These are phyloP conservation scores for Lapara coniferarum DNA, from an alignment of 2,888 invertebrate species.

Conservation along the genomic window DNA sequence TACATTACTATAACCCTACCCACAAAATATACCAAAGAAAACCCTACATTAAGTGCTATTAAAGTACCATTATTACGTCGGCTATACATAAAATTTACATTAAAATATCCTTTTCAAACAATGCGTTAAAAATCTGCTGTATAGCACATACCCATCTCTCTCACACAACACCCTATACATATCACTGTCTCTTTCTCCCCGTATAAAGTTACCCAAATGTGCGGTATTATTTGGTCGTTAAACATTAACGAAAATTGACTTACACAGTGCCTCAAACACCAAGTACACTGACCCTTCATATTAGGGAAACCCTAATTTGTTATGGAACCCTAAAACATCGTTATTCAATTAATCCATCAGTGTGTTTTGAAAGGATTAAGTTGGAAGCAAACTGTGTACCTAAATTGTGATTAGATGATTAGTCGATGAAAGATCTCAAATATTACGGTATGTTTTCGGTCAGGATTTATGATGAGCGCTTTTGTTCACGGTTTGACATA, in stretches of 20 bases:
- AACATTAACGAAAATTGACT: slow-evolving; percentile 18
- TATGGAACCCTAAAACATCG: slow-evolving; percentile 24
- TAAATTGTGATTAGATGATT: slow-evolving; percentile 2
- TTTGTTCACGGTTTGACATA: too few species aligned
- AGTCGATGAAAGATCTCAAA: background rate
- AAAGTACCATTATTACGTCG: slow-evolving; percentile 1
- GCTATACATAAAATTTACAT: background rate
- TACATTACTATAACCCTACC: too few species aligned
- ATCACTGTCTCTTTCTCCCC: background rate
- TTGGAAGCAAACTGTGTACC: slow-evolving; percentile 8
- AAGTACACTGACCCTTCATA: slow-evolving; percentile 27
- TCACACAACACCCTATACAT: background rate
- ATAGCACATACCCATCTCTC: background rate
- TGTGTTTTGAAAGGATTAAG: slow-evolving; percentile 11
- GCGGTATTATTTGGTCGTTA: slow-evolving; percentile 17
- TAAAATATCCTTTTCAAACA: slow-evolving; percentile 6
- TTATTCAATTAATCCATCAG: slow-evolving; percentile 28
- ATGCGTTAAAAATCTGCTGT: background rate
- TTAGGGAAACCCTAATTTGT: slow-evolving; percentile 27
- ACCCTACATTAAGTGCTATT: background rate
- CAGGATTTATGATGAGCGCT: too few species aligned
- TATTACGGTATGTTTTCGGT: background rate
- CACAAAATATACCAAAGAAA: background rate
- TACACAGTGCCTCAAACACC: slow-evolving; percentile 22
- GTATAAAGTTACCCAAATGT: slow-evolving; percentile 17